Conservation (phyloP, 2,888 invertebrate genomes). For the Caenorhabditis sulstoni region DNA sequence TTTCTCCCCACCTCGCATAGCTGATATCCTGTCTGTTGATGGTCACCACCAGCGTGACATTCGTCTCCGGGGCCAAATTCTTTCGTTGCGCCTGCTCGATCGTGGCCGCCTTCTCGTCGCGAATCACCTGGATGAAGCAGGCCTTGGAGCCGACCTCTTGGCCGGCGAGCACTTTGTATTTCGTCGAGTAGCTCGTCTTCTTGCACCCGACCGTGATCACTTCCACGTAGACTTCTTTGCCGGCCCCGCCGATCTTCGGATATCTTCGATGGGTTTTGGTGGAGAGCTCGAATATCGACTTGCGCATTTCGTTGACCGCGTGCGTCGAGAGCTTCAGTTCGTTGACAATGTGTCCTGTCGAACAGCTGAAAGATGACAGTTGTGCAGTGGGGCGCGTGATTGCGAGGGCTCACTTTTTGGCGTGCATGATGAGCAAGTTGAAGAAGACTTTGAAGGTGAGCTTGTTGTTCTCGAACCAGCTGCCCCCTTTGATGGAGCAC, state of each 20-base stretch:
- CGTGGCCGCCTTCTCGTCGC: neutral
- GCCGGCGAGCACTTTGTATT: conserved; percentile 11
- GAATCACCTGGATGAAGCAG: conserved; percentile 27
- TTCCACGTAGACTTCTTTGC: conserved; percentile 23
- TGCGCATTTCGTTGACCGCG: conserved; percentile 26
- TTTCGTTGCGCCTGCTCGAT: neutral
- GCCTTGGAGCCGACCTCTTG: conserved; percentile 10
- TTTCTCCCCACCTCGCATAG: neutral
- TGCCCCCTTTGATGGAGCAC: conserved; percentile 46
- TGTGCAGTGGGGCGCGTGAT: neutral
- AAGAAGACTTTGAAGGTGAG: conserved; percentile 25
- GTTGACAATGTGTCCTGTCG: conserved; percentile 10
- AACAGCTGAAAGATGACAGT: conserved; percentile 19
- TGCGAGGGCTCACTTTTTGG: conserved; percentile 27
- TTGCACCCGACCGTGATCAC: conserved; percentile 9
- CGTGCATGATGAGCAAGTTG: conserved; percentile 39
- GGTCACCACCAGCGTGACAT: conserved; percentile 17
- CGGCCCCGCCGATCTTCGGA: conserved; percentile 11
- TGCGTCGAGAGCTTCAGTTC: conserved; percentile 32
- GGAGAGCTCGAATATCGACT: conserved; percentile 19
- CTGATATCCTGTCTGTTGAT: neutral
- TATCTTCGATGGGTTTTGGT: conserved; percentile 7
- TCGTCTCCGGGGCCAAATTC: neutral
- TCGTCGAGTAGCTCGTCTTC: neutral
- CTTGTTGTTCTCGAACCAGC: conserved; percentile 46